phyloP scores from a whole-genome alignment of 2,797 vertebrate species.

The Spondyliosoma cantharus region DNA sequence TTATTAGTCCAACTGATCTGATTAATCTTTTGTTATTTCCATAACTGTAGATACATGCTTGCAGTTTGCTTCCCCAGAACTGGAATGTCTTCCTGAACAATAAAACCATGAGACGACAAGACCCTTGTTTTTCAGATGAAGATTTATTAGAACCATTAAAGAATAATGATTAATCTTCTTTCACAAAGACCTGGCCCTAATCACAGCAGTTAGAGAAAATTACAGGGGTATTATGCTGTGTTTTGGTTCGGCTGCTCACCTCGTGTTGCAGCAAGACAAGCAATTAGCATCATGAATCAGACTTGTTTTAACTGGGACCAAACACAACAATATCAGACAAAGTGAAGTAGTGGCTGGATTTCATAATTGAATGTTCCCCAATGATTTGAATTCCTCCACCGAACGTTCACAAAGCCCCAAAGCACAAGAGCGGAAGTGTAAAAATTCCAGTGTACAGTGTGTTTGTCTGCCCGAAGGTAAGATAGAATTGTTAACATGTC shows the following conservation, averaged over 20 bases:
- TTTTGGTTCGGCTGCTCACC: conserved; percentile 42
- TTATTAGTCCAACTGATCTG: conserved; percentile 15
- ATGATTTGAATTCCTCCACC: not conserved
- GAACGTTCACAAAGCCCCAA: not conserved
- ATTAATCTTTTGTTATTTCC: conserved; percentile 24
- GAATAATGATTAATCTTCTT: conserved; percentile 46
- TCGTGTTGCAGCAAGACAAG: conserved; percentile 38
- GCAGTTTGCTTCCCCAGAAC: conserved; percentile 1
- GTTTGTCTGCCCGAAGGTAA: not conserved
- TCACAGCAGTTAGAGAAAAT: conserved; percentile 58
- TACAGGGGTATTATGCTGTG: conserved; percentile 47
- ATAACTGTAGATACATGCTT: conserved; percentile 14
- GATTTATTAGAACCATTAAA: conserved; percentile 66
- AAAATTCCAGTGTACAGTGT: not conserved
- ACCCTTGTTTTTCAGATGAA: conserved; percentile 36
- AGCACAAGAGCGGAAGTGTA: not conserved
- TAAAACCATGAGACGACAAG: conserved; percentile 45
- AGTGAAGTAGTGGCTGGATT: not conserved
- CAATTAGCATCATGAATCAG: conserved; percentile 33
- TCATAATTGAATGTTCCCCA: not conserved
- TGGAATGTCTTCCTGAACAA: conserved; percentile 14
- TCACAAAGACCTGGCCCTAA: conserved; percentile 37
- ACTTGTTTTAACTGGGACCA: conserved; percentile 29
- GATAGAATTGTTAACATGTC: not conserved
- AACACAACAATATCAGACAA: conserved; percentile 41